Evolutionary conservation across 1,140 invertebrate species (phyloP), one percentile per base, ranked within the genome.

Genomic region (Saccostrea echinata): DNA sequence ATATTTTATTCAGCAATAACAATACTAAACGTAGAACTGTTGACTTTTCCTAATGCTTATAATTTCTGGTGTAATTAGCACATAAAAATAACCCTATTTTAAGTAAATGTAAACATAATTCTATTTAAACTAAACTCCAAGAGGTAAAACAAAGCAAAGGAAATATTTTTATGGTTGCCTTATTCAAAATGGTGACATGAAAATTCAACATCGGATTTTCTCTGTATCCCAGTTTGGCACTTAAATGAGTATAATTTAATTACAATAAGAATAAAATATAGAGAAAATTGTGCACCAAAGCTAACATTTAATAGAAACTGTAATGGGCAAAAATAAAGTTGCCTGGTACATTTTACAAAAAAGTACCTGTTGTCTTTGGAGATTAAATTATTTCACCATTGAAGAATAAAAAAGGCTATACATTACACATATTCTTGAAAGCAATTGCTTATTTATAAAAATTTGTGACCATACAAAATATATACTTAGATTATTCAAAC

Each of bases 331-430:
- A 76, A 76, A 76, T 3, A 16, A 43, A 43, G 24, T 33, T 33
- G 68, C 68, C 68, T 76, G 68, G 68, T 76, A 76, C 68, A 76
- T 33, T 33, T 76, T 12, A 9, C 9, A 12, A 61, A 61, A 61
- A 61, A 61, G 55, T 76, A 76, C 68, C 68, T 76, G 27, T 76
- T 76, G 68, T 76, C 68, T 16, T 16, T 27, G 27, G 68, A 76
- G 30, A 76, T 27, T 43, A 43, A 43, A 8, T 43, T 43, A 43
- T 4, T 43, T 43, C 43, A 43, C 43, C 43, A 43, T 9, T 43
- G 43, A 43, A 43, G 35, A 43, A 43, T n/a, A 43, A 43, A 43
- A 61, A 61, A 21, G 18, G 18, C 21, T 61, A 61, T 6, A 61
- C n/a, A 57, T 57, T 21, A 61, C 55, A 61, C n/a, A n/a, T n/a